Percentiles rank a stretch among this genome's conserved stretches.
These are phyloP conservation scores for Erythrolamprus reginae DNA, from an alignment of 2,113 vertebrate species.

Conservation along the genomic window DNA sequence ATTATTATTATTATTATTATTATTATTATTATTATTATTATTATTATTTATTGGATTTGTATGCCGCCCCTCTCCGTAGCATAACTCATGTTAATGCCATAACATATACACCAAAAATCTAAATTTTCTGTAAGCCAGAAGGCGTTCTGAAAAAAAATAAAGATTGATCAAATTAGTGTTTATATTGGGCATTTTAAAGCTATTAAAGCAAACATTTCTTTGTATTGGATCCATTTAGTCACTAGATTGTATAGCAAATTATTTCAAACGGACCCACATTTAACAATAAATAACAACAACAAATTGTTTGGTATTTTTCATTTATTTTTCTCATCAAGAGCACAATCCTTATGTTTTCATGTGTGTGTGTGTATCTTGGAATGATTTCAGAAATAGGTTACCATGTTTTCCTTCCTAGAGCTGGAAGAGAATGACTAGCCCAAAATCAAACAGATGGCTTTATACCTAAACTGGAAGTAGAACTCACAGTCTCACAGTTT, in stretches of 20 bases:
- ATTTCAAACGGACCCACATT: conserved; percentile 1
- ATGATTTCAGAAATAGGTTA: too few relatives aligned
- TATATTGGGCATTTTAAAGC: background rate
- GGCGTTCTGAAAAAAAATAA: background rate
- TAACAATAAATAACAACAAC: background rate
- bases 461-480: background rate
- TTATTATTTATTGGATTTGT: too few relatives aligned
- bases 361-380: background rate
- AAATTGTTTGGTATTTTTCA: background rate
- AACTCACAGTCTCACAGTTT: background rate
- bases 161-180: background rate
- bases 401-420: too few relatives aligned
- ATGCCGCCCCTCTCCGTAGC: too few relatives aligned
- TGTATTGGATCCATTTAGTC: background rate
- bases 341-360: too few relatives aligned
- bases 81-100: background rate
- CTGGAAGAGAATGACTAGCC: background rate
- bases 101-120: background rate
- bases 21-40: too few relatives aligned
- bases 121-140: background rate
- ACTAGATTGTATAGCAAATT: background rate
- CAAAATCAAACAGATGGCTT: background rate
- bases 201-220: conserved; percentile 29
- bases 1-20: too few relatives aligned
- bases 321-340: background rate